These are phyloP conservation scores for Papilio xuthus DNA, from an alignment of 1,140 invertebrate species.

Conservation along the genomic window DNA sequence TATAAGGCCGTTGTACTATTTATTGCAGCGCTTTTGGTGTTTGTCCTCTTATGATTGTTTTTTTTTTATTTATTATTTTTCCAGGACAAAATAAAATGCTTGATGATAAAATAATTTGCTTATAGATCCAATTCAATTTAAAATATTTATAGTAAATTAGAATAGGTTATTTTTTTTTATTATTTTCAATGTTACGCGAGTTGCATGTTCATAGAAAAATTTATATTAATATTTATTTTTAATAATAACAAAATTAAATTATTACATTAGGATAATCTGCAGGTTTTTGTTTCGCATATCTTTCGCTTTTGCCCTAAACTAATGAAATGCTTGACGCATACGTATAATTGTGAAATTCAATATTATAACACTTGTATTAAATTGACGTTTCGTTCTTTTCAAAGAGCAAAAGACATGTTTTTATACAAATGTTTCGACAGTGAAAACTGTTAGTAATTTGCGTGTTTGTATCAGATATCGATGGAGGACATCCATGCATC, in stretches of 20 bases:
- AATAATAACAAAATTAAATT: too few species aligned
- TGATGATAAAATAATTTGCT: too few species aligned
- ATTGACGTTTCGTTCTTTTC: neutral
- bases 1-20: neutral
- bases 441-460: neutral
- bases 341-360: neutral
- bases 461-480: conserved; percentile 73
- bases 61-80: neutral
- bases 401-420: neutral
- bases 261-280: neutral
- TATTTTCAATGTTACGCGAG: too few species aligned
- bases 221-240: too few species aligned
- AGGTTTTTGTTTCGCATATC: neutral
- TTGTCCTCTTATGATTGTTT: neutral
- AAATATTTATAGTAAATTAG: too few species aligned
- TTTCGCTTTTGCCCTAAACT: neutral
- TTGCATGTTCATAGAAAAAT: too few species aligned
- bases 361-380: neutral
- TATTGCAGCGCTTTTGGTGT: neutral
- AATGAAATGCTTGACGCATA: neutral
- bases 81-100: too few species aligned
- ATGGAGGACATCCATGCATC: conserved; percentile 82
- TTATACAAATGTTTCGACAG: neutral
- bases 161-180: too few species aligned
- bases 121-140: too few species aligned